A percentile compares a stretch with the other conserved stretches of the same genome.
phyloP scores from a whole-genome alignment of 2,888 invertebrate species.

The Microchrysa polita region DNA sequence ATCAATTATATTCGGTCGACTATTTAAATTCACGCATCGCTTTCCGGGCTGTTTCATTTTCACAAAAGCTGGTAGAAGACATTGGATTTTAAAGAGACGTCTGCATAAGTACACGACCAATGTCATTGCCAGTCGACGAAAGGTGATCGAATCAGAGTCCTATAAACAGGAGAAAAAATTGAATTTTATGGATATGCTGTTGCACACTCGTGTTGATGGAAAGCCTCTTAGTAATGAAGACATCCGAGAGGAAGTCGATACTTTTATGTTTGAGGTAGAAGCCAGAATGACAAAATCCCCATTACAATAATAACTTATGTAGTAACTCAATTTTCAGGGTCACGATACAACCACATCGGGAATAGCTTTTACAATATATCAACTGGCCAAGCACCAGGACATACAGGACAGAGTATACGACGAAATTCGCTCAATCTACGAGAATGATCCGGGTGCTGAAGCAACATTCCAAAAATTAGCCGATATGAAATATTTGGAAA shows the following conservation, averaged over 20 bases:
- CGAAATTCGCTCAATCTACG: constrained; percentile 66
- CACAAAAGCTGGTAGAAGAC: not conserved
- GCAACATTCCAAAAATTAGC: constrained; percentile 69
- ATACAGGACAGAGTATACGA: constrained; percentile 64
- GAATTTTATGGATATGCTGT: constrained; percentile 23
- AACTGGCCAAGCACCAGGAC: constrained; percentile 61
- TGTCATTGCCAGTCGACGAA: constrained; percentile 15
- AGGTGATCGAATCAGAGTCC: not conserved
- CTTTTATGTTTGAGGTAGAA: constrained; percentile 22
- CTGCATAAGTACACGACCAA: constrained; percentile 15
- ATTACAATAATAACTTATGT: constrained; percentile 65
- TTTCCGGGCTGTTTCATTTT: not conserved
- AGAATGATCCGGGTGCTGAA: constrained; percentile 62
- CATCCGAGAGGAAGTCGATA: constrained; percentile 37
- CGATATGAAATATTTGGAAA: constrained; percentile 74
- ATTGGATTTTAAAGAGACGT: not conserved
- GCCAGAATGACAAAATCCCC: constrained; percentile 62
- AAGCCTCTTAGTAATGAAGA: constrained; percentile 24
- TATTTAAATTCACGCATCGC: not conserved
- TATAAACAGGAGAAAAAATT: constrained; percentile 1
- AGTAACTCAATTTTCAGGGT: constrained; percentile 57
- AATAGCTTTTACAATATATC: constrained; percentile 63
- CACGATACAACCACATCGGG: constrained; percentile 65
- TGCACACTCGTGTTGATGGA: constrained; percentile 1
- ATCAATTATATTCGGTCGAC: constrained; percentile 10